These are phyloP conservation scores for Elephantulus edwardii DNA, from an alignment of 2,113 vertebrate genomes.

Conservation along the genomic window DNA sequence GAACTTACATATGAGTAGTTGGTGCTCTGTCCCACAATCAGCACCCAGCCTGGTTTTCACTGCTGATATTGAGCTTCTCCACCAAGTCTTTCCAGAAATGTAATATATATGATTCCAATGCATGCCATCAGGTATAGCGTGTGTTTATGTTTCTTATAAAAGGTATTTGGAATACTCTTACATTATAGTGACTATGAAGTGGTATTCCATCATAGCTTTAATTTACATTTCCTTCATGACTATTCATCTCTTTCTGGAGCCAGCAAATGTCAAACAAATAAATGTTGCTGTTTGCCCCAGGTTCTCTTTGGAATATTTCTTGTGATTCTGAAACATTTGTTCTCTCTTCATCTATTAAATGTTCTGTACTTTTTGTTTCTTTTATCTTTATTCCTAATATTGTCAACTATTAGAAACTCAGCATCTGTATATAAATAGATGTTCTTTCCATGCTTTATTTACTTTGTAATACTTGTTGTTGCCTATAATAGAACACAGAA, in stretches of 20 bases:
- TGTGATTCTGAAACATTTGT: slow-evolving; percentile 21
- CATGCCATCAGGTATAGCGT: no score
- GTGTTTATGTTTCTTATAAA: no score
- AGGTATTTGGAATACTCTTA: no score
- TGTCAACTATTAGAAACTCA: neutral
- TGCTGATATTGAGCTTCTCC: no score
- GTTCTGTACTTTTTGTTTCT: neutral
- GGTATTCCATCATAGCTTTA: neutral
- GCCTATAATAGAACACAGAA: neutral
- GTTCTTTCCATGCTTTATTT: neutral
- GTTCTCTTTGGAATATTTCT: neutral
- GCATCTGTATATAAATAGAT: neutral
- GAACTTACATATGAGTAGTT: no score
- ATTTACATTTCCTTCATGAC: neutral
- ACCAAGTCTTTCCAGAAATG: no score
- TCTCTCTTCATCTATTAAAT: neutral
- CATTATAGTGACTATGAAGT: neutral
- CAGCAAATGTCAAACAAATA: neutral
- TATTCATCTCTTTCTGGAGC: neutral
- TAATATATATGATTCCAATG: no score
- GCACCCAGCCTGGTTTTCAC: no score
- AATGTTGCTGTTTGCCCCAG: neutral
- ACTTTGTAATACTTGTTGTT: no score
- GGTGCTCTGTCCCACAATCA: no score
- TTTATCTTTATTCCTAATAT: neutral